Evolutionary conservation across 2,888 invertebrate genomes (phyloP).

Genomic region (Euclidia mi): DNA sequence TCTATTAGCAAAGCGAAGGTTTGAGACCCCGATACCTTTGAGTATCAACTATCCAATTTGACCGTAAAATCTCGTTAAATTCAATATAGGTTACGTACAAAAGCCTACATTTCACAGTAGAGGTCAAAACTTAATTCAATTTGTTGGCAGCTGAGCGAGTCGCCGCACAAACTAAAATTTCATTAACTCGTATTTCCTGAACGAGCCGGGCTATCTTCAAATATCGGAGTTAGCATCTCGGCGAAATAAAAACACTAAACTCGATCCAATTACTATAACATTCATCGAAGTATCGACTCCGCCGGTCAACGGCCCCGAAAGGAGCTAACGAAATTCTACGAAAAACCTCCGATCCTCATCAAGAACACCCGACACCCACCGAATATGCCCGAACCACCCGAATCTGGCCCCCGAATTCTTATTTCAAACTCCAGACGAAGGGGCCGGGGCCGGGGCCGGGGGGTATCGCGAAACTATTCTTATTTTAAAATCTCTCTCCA

Average conservation of each 20-base stretch:
- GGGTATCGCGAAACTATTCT: slow-evolving; percentile 89
- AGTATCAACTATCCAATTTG: too few species aligned
- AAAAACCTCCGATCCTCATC: slow-evolving; percentile 88
- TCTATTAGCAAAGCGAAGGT: too few species aligned
- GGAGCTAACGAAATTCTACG: slow-evolving; percentile 87
- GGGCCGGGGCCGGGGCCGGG: slow-evolving; percentile 68
- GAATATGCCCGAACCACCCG: slow-evolving; percentile 82
- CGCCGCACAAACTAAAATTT: slow-evolving; percentile 60
- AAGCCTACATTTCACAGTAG: slow-evolving; percentile 18
- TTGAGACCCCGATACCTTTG: too few species aligned
- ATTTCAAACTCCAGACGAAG: slow-evolving; percentile 88
- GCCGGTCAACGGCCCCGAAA: slow-evolving; percentile 81
- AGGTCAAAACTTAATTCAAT: slow-evolving; percentile 50
- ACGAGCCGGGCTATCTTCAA: slow-evolving; percentile 47
- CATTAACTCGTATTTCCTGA: slow-evolving; percentile 64
- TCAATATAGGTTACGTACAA: slow-evolving; percentile 1
- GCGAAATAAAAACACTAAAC: slow-evolving; percentile 59
- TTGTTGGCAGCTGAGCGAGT: slow-evolving; percentile 30
- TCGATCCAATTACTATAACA: slow-evolving; percentile 83
- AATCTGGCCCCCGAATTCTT: slow-evolving; percentile 88
- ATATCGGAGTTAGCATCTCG: slow-evolving; percentile 36
- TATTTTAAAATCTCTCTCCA: slow-evolving; percentile 90
- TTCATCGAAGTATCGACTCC: slow-evolving; percentile 85
- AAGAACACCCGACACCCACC: slow-evolving; percentile 84
- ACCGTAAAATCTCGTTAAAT: not conserved